Conservation (phyloP, 2,797 vertebrate species). For the Cuniculus paca region DNA sequence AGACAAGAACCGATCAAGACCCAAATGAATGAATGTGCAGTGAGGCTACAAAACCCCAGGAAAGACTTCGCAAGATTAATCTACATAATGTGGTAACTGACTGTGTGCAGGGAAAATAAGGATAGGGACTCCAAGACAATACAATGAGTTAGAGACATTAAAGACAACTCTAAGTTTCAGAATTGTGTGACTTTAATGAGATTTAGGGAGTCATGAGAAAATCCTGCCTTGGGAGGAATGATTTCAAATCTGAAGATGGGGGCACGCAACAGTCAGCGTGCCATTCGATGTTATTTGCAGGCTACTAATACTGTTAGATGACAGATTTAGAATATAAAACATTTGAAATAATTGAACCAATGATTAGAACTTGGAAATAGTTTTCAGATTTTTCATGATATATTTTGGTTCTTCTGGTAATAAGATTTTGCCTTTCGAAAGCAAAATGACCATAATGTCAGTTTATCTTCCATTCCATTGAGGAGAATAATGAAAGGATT, state of each 20-base stretch:
- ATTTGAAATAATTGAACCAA: not conserved
- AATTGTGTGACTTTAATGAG: not conserved
- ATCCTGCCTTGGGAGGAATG: not conserved
- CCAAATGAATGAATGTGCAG: not conserved
- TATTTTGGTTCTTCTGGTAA: slow-evolving; percentile 54
- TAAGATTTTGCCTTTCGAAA: slow-evolving; percentile 62
- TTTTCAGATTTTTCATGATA: slow-evolving; percentile 40
- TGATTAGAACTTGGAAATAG: slow-evolving; percentile 20
- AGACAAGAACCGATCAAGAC: not conserved
- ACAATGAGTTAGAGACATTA: not conserved
- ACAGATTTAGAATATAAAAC: not conserved
- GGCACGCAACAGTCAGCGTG: rapidly evolving
- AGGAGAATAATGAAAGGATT: slow-evolving; percentile 45
- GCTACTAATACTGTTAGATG: not conserved
- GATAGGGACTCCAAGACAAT: not conserved
- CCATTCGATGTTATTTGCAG: not conserved
- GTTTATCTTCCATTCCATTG: slow-evolving; percentile 19
- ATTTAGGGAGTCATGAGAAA: not conserved
- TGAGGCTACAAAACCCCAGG: not conserved
- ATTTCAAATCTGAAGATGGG: not conserved
- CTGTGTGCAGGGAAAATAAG: not conserved
- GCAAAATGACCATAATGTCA: slow-evolving; percentile 35
- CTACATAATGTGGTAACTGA: not conserved
- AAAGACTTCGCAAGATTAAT: not conserved
- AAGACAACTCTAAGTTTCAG: not conserved